Evolutionary conservation across 1,140 invertebrate species (phyloP), one percentile per base, ranked within the genome.

Genomic region (Atopsyche davidsoni): DNA sequence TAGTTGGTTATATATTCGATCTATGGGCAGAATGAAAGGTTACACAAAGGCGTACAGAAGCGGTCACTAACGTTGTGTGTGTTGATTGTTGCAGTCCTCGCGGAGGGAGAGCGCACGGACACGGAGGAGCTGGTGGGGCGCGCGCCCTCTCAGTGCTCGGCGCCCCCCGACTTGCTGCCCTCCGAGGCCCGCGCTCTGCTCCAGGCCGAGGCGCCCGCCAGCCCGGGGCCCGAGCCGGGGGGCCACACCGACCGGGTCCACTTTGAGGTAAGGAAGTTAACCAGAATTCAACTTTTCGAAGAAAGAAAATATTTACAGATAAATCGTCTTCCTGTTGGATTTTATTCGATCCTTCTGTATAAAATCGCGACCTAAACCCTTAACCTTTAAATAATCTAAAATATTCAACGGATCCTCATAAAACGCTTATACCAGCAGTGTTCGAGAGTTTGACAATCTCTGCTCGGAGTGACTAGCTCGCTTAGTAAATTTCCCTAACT

Each of bases 121-220:
- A 79, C 77, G 0, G 77, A 79, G 50, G 76, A 79, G 60, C 61
- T 79, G 58, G 65, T 77, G 32, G 72, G 73, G 11, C 63, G 72
- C 13, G 68, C 72, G 10, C 64, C 69, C 3, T 74, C 72, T 0
- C 69, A 74, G 47, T 72, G 71, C 44, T 73, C 70, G 1, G 70
- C 69, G 3, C 71, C 71, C 0, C 70, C 73, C 0, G 69, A 72
- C 50, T 54, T 73, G 36, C 51, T 73, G 42, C 72, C 70, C 4
- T 71, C 66, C 52, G 68, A 72, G 53, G 68, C 69, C 0, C 55
- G 70, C 10, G 66, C 66, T 0, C 57, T 72, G 18, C 59, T 72
- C 19, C 61, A 65, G 31, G 67, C 72, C 2, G 42, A 52, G 16
- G 62, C 64, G 10, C 54, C 62, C 7, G 56, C 64, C 1, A 53